Percentiles rank a stretch among this genome's conserved stretches.
phyloP scores from a whole-genome alignment of 2,888 invertebrate species.

The Synergus japonicus region DNA sequence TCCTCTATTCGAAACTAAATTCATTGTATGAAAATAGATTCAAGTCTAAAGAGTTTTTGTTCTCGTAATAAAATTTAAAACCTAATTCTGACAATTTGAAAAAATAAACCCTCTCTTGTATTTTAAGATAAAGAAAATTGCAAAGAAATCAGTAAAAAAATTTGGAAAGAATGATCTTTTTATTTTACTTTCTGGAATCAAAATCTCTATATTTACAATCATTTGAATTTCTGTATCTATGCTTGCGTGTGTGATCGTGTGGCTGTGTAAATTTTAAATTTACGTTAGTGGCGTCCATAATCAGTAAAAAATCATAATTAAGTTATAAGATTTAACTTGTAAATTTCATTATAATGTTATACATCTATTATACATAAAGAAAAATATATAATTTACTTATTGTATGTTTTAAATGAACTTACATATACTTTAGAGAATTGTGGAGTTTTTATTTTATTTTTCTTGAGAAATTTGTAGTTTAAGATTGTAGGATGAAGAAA shows the following conservation, averaged over 20 bases:
- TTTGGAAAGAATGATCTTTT: neutral
- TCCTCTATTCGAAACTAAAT: neutral
- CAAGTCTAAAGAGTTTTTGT: neutral
- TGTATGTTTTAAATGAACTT: conserved; percentile 44
- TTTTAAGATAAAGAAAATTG: neutral
- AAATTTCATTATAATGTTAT: conserved; percentile 48
- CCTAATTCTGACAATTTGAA: no score
- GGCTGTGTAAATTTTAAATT: conserved; percentile 10
- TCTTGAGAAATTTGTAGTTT: conserved; percentile 44
- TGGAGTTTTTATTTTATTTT: conserved; percentile 56
- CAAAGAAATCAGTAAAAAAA: neutral
- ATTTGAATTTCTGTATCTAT: neutral
- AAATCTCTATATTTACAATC: conserved; percentile 32
- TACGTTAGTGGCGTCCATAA: conserved; percentile 26
- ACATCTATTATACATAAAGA: neutral
- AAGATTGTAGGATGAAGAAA: conserved; percentile 45
- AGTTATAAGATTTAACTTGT: conserved; percentile 44
- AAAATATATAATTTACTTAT: neutral
- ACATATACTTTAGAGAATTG: conserved; percentile 29
- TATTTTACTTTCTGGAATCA: neutral
- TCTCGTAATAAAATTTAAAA: no score
- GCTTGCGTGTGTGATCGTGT: conserved; percentile 9
- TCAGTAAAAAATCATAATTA: conserved; percentile 39
- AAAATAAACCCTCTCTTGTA: no score
- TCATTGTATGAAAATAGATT: neutral